phyloP scores from a whole-genome alignment of 2,888 invertebrate genomes.

The Chirona hameri region DNA sequence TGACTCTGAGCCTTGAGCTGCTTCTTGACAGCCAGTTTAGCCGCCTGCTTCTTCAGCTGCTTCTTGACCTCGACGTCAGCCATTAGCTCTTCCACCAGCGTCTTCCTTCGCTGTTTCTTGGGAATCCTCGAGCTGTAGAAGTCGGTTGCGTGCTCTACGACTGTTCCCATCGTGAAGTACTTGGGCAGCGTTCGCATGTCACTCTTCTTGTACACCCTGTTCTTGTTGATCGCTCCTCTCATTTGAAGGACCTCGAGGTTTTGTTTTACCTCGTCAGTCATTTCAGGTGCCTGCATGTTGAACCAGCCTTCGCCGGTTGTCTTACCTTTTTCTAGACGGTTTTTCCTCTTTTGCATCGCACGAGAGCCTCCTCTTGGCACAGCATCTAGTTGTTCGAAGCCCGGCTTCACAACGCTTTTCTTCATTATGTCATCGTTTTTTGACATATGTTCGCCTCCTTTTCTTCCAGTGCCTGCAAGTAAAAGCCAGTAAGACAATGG shows the following conservation, averaged over 20 bases:
- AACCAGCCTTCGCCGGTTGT: slow-evolving; percentile 87
- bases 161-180: slow-evolving; percentile 50
- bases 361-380: not conserved
- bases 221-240: slow-evolving; percentile 86
- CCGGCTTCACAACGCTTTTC: not conserved
- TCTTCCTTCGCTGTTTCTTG: slow-evolving; percentile 79
- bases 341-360: not conserved
- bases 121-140: slow-evolving; percentile 78
- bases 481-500: no score
- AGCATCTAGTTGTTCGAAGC: not conserved
- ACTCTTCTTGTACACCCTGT: slow-evolving; percentile 52
- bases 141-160: slow-evolving; percentile 78
- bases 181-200: slow-evolving; percentile 37
- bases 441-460: not conserved
- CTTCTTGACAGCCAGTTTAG: not conserved
- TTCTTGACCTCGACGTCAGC: slow-evolving; percentile 72
- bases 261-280: slow-evolving; percentile 80
- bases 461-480: not conserved
- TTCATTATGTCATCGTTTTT: not conserved
- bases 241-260: slow-evolving; percentile 87
- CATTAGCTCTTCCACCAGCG: slow-evolving; percentile 88
- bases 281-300: slow-evolving; percentile 78
- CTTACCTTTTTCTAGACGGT: slow-evolving; percentile 44
- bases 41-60: slow-evolving; percentile 35
- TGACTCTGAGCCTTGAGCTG: not conserved